Evolutionary conservation across 2,797 vertebrate genomes (phyloP).

Genomic region (Macropus fuliginosus): DNA sequence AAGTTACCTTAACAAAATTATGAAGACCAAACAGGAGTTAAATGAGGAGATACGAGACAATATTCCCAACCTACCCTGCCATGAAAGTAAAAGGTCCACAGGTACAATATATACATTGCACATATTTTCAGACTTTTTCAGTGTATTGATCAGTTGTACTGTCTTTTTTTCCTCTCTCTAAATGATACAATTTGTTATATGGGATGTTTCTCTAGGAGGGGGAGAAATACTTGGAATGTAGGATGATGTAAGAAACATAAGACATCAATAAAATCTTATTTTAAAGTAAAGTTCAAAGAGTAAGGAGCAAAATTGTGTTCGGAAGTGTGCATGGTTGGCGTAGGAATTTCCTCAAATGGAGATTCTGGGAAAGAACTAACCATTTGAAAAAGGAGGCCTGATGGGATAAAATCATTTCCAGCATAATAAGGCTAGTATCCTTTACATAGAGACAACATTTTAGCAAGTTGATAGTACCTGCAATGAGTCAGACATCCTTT

Average conservation of each 20-base stretch:
- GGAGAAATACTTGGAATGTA: neutral
- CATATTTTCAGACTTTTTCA: neutral
- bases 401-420: neutral
- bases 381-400: neutral
- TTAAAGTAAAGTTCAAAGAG: neutral
- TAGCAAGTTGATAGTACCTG: neutral
- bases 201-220: neutral
- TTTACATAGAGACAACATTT: neutral
- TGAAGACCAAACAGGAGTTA: neutral
- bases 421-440: neutral
- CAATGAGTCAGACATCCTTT: neutral
- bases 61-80: neutral
- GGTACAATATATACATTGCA: neutral
- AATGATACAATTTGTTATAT: neutral
- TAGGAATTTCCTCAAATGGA: neutral
- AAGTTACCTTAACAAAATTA: neutral
- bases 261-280: neutral
- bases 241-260: neutral
- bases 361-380: neutral
- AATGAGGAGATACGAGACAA: neutral
- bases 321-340: neutral
- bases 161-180: neutral
- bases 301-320: neutral
- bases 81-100: neutral
- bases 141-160: neutral